A percentile compares a stretch with the other conserved stretches of the same genome.
Evolutionary conservation across 1,140 invertebrate genomes (phyloP).

Genomic region (Zaprionus taronus): DNA sequence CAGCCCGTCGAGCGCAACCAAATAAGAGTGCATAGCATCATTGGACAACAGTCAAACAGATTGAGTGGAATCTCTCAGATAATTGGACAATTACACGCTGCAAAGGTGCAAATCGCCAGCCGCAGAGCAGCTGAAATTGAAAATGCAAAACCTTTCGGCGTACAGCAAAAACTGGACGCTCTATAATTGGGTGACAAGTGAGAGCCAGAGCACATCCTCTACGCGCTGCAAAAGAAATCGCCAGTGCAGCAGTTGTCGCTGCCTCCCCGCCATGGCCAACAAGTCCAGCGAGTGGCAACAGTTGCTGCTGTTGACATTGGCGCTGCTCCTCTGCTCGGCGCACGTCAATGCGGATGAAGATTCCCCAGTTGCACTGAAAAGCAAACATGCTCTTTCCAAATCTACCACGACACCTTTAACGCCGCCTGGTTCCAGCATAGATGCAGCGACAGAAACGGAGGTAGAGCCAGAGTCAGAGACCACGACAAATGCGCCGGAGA

Average conservation of each 20-base stretch:
- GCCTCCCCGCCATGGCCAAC: slow-evolving; percentile 44
- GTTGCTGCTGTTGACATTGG: slow-evolving; percentile 22
- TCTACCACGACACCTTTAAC: slow-evolving; percentile 59
- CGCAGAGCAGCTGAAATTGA: slow-evolving; percentile 44
- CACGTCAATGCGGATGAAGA: slow-evolving; percentile 62
- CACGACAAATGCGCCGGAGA: slow-evolving; percentile 8
- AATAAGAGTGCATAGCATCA: slow-evolving; percentile 36
- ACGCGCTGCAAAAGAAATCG: slow-evolving; percentile 59
- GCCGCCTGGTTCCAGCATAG: slow-evolving; percentile 23
- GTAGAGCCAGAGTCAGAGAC: slow-evolving; percentile 16
- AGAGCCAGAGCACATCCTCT: slow-evolving; percentile 72
- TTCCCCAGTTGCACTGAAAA: slow-evolving; percentile 14
- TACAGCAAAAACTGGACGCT: slow-evolving; percentile 32
- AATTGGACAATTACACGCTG: slow-evolving; percentile 48
- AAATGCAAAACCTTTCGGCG: slow-evolving; percentile 50
- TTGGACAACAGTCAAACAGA: slow-evolving; percentile 26
- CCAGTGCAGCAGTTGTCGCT: not conserved
- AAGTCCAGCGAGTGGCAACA: slow-evolving; percentile 39
- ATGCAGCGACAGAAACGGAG: slow-evolving; percentile 7
- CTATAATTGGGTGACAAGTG: slow-evolving; percentile 69
- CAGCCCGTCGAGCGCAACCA: slow-evolving; percentile 39
- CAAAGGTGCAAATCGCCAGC: slow-evolving; percentile 56
- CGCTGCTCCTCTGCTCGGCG: slow-evolving; percentile 54
- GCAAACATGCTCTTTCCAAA: slow-evolving; percentile 34
- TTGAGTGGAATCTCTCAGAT: slow-evolving; percentile 27